phyloP scores from a whole-genome alignment of 2,888 invertebrate genomes.

The Hyposoter didymator region DNA sequence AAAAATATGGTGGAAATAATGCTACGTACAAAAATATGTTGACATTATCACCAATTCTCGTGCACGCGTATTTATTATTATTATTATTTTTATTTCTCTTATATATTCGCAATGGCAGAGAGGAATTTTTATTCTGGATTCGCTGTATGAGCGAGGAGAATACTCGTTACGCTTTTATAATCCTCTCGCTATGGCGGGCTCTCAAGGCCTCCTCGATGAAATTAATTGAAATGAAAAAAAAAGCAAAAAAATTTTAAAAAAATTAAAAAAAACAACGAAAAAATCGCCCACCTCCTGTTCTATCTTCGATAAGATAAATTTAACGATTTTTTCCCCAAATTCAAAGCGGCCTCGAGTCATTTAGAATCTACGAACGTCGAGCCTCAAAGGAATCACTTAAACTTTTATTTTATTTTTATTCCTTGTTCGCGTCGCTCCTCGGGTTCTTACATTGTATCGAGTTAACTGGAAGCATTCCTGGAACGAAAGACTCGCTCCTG shows the following conservation, averaged over 20 bases:
- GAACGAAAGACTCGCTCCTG: constrained; percentile 26
- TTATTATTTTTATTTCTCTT: neutral
- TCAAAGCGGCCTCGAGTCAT: neutral
- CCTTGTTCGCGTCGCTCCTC: neutral
- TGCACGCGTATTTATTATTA: constrained; percentile 19
- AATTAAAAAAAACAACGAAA: too few relatives aligned
- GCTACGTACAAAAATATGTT: constrained; percentile 22
- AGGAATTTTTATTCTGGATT: constrained; percentile 55
- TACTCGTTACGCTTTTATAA: constrained; percentile 63
- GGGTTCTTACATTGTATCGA: constrained; percentile 19
- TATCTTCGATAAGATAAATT: constrained; percentile 32
- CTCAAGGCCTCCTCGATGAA: constrained; percentile 23
- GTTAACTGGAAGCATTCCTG: neutral
- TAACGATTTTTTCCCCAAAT: constrained; percentile 22
- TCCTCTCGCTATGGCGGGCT: constrained; percentile 14
- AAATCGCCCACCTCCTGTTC: constrained; percentile 11
- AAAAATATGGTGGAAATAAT: neutral
- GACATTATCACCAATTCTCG: constrained; percentile 24
- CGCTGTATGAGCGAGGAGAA: constrained; percentile 51
- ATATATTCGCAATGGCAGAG: constrained; percentile 29
- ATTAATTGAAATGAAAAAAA: constrained; percentile 5
- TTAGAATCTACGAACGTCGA: constrained; percentile 1
- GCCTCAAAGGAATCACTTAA: constrained; percentile 1
- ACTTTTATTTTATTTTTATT: neutral
- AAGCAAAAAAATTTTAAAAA: too few relatives aligned